phyloP scores from a whole-genome alignment of 2,888 invertebrate species.

The Andricus quercusramuli region DNA sequence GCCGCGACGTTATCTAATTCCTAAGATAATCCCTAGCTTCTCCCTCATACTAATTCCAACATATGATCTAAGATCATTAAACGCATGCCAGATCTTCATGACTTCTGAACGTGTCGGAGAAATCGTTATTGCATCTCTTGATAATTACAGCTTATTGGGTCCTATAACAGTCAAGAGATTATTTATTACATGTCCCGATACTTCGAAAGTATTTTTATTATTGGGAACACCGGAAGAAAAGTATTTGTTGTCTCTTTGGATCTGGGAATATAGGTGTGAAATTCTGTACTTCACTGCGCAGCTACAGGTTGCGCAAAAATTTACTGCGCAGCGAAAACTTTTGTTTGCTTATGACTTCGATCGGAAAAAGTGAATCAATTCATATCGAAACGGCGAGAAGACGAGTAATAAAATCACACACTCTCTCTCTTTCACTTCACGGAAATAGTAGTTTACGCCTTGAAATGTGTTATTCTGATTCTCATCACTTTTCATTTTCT shows the following conservation, averaged over 20 bases:
- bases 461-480: not conserved
- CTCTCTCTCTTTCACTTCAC: not conserved
- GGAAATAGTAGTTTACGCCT: conserved; percentile 19
- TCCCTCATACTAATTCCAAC: conserved; percentile 64
- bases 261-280: no score
- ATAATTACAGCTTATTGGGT: conserved; percentile 2
- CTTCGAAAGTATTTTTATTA: not conserved
- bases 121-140: conserved; percentile 26
- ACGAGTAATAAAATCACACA: not conserved
- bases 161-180: conserved; percentile 1
- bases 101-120: conserved; percentile 32
- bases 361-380: not conserved
- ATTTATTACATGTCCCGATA: not conserved
- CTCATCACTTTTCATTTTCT: conserved; percentile 1
- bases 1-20: conserved; percentile 53
- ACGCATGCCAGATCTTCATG: conserved; percentile 54
- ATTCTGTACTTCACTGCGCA: no score
- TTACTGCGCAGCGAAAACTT: no score
- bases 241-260: no score
- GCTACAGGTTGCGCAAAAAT: no score
- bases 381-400: not conserved
- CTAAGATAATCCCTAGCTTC: conserved; percentile 52
- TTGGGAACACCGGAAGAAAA: no score
- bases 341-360: no score
- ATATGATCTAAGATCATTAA: conserved; percentile 68